Base-by-base conservation (phyloP, 2,113 vertebrate species). In the Anoura caudifer region DNA sequence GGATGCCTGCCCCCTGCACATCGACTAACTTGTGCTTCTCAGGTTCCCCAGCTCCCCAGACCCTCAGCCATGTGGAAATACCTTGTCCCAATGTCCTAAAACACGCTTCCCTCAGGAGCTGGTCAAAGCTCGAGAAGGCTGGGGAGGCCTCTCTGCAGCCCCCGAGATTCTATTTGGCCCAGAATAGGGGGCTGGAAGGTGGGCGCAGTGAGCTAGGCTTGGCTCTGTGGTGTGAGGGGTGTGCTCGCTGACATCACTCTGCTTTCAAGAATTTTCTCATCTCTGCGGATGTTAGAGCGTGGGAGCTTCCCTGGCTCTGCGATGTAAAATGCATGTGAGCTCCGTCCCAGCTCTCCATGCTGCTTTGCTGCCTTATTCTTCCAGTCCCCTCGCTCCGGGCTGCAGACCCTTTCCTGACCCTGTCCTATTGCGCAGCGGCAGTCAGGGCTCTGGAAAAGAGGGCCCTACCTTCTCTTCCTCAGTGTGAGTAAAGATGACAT, bases 191-290 rank as follows among this genome's bases (percentile, higher is more conserved):
- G 11, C 83, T n/a, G 33, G 54, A 17, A 43, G 10, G 6, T 41
- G 38, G 26, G 31, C 10, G 0, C 20, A 0, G 17, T 0, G 15
- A 0, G 2, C 31, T n/a, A 7, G n/a, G 26, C 61, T 36, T 31
- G 56, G 47, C 75, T 17, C 15, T 9, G 24, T 0, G 2, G 38
- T 4, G 77, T 3, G 14, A 43, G 15, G 75, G 56, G 24, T 13
- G 10, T 8, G 10, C 41, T 41, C 0, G 0, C 36, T 11, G 5
- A 38, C 28, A 43, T 15, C 16, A 0, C 24, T 63, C 7, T 10
- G 3, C 14, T 79, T 14, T 24, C 5, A 59, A 33, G 63, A 76
- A 4, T 65, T 36, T 16, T 5, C 41, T 3, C 1, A 0, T 36
- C 54, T 45, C 52, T 28, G 61, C 22, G 7, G 43, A 26, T 86